These are phyloP conservation scores for Sarcophaga carnaria DNA, from an alignment of 2,888 invertebrate genomes.

Conservation along the genomic window DNA sequence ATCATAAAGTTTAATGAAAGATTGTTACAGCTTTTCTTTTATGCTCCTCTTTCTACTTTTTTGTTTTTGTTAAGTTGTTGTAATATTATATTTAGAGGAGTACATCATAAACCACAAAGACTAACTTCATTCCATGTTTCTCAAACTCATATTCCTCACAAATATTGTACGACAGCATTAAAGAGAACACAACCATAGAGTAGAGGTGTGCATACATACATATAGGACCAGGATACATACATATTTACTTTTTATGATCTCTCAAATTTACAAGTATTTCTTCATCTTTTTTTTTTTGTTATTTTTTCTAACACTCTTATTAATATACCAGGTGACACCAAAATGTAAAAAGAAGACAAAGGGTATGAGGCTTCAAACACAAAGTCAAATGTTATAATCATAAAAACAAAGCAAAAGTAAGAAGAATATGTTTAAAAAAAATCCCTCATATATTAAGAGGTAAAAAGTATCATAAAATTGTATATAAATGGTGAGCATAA, in stretches of 20 bases:
- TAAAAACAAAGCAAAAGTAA: neutral
- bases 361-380: neutral
- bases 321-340: neutral
- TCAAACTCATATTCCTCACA: neutral
- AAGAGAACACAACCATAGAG: neutral
- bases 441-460: conserved; percentile 32
- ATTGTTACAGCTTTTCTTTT: conserved; percentile 53
- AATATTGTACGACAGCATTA: neutral
- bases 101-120: conserved; percentile 44
- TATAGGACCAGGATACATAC: conserved; percentile 20
- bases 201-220: neutral
- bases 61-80: neutral
- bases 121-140: neutral
- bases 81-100: conserved; percentile 3
- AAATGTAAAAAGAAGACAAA: neutral
- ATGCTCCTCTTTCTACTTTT: neutral
- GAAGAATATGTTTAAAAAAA: conserved; percentile 21
- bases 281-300: neutral
- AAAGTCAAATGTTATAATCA: conserved; percentile 28
- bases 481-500: neutral
- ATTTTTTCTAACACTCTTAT: neutral
- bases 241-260: conserved; percentile 39
- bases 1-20: conserved; percentile 68
- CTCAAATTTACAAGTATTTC: conserved; percentile 44
- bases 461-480: conserved; percentile 34